Percentiles rank a stretch among this genome's conserved stretches.
phyloP scores from a whole-genome alignment of 2,113 vertebrate species.

The Penelope pileata region DNA sequence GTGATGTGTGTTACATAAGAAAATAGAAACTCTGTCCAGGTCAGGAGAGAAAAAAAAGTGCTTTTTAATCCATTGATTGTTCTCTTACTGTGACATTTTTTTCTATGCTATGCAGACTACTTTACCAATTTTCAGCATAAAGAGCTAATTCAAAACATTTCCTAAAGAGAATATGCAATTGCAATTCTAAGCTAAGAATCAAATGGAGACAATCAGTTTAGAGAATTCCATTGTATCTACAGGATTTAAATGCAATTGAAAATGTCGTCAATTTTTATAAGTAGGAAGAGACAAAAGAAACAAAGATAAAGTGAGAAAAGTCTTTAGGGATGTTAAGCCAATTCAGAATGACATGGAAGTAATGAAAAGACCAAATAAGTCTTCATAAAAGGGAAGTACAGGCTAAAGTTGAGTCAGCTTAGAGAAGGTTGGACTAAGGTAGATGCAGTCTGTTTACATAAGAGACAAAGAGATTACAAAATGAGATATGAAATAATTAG shows the following conservation, averaged over 20 bases:
- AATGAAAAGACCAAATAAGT: slow-evolving; percentile 75
- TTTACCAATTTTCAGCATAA: not conserved
- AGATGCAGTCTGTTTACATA: slow-evolving; percentile 39
- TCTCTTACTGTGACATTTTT: not conserved
- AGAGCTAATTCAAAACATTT: slow-evolving; percentile 68
- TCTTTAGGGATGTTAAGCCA: slow-evolving; percentile 67
- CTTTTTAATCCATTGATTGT: not conserved
- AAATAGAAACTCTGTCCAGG: not conserved
- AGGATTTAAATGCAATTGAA: slow-evolving; percentile 61
- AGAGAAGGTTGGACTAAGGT: slow-evolving; percentile 16
- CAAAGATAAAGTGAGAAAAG: slow-evolving; percentile 64
- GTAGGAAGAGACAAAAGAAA: slow-evolving; percentile 68
- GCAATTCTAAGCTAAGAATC: slow-evolving; percentile 43
- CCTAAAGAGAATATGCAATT: slow-evolving; percentile 42
- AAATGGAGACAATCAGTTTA: slow-evolving; percentile 55
- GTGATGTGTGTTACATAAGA: not conserved
- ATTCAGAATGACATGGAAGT: slow-evolving; percentile 71
- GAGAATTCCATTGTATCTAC: slow-evolving; percentile 31
- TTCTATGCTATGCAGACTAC: not conserved
- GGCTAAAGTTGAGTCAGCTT: slow-evolving; percentile 17
- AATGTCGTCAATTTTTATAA: slow-evolving; percentile 66
- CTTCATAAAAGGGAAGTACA: slow-evolving; percentile 57
- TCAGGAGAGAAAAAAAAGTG: not conserved
- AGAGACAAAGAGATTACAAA: slow-evolving; percentile 20
- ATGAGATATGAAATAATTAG: slow-evolving; percentile 52